Conservation (phyloP, 2,797 vertebrate species). For the Anas bernieri region DNA sequence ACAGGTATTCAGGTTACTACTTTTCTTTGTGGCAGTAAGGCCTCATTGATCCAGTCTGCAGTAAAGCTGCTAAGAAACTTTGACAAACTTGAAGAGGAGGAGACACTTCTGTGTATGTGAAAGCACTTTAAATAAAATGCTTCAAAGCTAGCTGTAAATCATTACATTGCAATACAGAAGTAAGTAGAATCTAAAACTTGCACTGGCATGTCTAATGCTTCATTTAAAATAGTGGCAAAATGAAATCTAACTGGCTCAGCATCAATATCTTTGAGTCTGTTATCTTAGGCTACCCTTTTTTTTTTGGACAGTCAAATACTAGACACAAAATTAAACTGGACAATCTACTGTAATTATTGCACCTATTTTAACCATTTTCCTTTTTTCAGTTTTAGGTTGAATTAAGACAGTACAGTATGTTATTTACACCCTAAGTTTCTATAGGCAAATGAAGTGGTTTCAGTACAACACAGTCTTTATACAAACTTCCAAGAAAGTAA, state of each 20-base stretch:
- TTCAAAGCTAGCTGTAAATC: neutral
- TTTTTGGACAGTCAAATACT: neutral
- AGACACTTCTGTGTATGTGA: neutral
- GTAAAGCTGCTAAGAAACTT: neutral
- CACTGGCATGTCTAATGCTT: conserved; percentile 16
- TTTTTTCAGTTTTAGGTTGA: conserved; percentile 38
- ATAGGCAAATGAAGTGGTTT: conserved; percentile 58
- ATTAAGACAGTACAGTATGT: conserved; percentile 64
- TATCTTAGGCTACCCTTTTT: neutral
- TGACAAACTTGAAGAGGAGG: neutral
- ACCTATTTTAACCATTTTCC: conserved; percentile 32
- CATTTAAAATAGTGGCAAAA: neutral
- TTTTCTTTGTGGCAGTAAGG: neutral
- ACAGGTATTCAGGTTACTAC: neutral
- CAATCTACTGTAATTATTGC: conserved; percentile 6
- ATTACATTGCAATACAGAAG: neutral
- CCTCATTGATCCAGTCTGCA: neutral
- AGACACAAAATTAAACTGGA: conserved; percentile 11
- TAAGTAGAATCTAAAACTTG: neutral
- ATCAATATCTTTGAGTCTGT: conserved; percentile 23
- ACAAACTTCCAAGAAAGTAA: conserved; percentile 64
- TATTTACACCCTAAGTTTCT: conserved; percentile 68
- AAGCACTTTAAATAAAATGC: neutral
- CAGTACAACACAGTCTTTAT: conserved; percentile 48
- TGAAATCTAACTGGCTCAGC: neutral